A percentile compares a stretch with the other conserved stretches of the same genome.
These are phyloP conservation scores for Odobenus rosmarus DNA, from an alignment of 2,113 vertebrate species.

Conservation along the genomic window DNA sequence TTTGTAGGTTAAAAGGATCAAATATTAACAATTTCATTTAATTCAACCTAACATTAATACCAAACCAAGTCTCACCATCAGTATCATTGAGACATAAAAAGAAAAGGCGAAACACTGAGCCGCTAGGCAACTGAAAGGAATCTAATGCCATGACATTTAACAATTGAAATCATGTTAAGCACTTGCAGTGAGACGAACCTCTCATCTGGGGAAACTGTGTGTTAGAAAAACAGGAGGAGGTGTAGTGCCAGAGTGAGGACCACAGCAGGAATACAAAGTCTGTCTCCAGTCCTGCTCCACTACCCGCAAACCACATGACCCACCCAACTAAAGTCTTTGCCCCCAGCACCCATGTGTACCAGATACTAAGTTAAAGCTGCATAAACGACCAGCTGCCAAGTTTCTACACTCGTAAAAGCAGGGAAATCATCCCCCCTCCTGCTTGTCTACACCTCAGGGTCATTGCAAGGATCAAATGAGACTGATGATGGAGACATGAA, in stretches of 20 bases:
- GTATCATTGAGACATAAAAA: neutral
- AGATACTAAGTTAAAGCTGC: neutral
- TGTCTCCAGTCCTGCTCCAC: neutral
- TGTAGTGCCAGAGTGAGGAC: neutral
- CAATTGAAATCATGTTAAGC: neutral
- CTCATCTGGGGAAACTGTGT: neutral
- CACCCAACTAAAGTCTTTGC: neutral
- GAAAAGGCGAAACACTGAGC: neutral
- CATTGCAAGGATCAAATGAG: neutral
- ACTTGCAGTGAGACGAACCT: neutral
- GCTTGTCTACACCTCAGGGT: no score
- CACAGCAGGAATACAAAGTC: neutral
- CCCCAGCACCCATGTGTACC: neutral
- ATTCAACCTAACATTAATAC: conserved; percentile 22
- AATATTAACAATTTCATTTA: conserved; percentile 10
- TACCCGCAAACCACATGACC: no score
- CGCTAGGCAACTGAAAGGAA: neutral
- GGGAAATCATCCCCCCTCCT: neutral
- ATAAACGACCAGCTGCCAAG: neutral
- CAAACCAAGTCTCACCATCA: neutral
- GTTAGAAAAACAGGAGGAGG: neutral
- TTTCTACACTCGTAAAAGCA: neutral
- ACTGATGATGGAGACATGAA: no score
- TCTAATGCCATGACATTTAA: neutral
- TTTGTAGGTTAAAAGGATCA: conserved; percentile 21